Conservation (phyloP, 2,797 vertebrate species). For the Chaunax sp. region DNA sequence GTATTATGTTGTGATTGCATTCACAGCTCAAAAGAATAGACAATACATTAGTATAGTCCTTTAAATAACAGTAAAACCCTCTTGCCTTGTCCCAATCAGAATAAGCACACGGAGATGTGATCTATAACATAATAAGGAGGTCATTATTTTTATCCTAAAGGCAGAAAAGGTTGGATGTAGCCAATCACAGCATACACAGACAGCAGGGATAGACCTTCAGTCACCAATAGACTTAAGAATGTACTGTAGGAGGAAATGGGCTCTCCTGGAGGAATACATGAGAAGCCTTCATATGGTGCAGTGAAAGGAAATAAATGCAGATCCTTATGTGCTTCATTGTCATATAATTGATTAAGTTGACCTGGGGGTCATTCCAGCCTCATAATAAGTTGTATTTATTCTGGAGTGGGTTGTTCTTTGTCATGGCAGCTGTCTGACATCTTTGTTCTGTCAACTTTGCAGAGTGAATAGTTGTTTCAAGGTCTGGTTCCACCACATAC, state of each 20-base stretch:
- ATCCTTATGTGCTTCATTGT: neutral
- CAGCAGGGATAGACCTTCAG: neutral
- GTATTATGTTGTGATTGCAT: too few species aligned
- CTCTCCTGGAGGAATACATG: neutral
- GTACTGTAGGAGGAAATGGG: neutral
- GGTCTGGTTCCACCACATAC: slow-evolving; percentile 55
- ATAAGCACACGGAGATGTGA: neutral
- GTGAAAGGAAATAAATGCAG: neutral
- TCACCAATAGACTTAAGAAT: too few species aligned
- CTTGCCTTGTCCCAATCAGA: neutral
- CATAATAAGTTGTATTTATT: neutral
- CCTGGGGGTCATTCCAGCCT: neutral
- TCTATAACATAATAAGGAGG: neutral
- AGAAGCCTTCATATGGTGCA: neutral
- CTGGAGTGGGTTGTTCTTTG: neutral
- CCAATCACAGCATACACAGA: neutral
- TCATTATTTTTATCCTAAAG: neutral
- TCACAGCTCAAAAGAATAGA: too few species aligned
- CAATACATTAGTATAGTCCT: neutral
- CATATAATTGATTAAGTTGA: neutral
- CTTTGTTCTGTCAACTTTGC: slow-evolving; percentile 25
- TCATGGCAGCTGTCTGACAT: slow-evolving; percentile 9
- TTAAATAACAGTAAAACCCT: neutral
- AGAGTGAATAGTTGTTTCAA: slow-evolving; percentile 16
- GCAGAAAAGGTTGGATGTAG: too few species aligned